Base-by-base conservation (phyloP, 2,113 vertebrate genomes). In the Cairina moschata region DNA sequence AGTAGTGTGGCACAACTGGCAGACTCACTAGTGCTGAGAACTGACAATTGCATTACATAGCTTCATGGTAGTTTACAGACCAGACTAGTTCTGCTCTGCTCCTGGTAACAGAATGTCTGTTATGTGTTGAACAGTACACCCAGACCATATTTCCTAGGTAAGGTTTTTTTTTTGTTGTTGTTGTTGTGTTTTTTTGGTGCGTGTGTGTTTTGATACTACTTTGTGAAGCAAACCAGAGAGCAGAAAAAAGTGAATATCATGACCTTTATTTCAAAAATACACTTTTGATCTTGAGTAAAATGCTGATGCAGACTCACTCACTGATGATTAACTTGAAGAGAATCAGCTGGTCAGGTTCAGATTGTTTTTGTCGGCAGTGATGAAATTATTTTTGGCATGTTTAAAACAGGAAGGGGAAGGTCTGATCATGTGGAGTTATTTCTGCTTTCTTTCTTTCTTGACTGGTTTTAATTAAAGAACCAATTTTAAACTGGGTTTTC, bases 401-500 rank as follows among this genome's bases (percentile, higher is more conserved):
- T 79, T 32, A 79, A 89, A 91, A 66, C 5, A 48, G 12, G 17
- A 18, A 78, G 12, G 20, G 28, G 75, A 91, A 78, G 4, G 68
- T 72, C 36, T 89, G 34, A 79, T 8, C 7, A 38, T 46, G 31
- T 46, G 17, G 13, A 56, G 13, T 52, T 92, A 29, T 68, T 7
- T 32, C 58, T 50, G 17, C 8, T n/a, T 59, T 71, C n/a, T 72
- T 59, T 71, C n/a, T 72, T 89, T 81, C 78, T 83, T 83, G 14
- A 65, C 29, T 32, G 89, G 22, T 88, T 81, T 91, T 86, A 90
- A 59, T 81, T 94, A 92, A 86, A 36, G 44, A 91, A 75, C 36
- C 8, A n/a, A 63, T 78, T 86, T 84, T 84, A 87, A 74, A 82
- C 23, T n/a, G 32, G 13, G 52, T 83, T 91, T 3, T 44, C 38